Evolutionary conservation across 2,888 invertebrate species (phyloP).

Genomic region (Andrena chrysosceles): DNA sequence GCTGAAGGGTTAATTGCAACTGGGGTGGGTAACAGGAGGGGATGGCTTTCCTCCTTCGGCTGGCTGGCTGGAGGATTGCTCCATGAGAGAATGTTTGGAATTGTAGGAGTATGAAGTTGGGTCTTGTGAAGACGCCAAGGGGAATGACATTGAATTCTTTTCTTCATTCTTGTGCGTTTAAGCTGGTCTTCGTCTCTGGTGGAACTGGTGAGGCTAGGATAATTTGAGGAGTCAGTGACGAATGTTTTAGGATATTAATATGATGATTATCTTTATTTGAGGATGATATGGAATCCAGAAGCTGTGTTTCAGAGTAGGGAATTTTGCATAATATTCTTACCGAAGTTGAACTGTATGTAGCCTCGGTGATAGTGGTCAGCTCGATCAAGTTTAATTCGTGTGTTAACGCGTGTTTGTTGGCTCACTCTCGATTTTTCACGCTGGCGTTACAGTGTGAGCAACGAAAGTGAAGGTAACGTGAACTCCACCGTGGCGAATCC

Average conservation of each 20-base stretch:
- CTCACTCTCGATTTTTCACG: slow-evolving; percentile 49
- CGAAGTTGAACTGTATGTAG: no score
- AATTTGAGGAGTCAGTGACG: no score
- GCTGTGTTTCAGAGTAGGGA: neutral
- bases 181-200: no score
- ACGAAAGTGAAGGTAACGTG: slow-evolving; percentile 69
- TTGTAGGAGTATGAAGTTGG: neutral
- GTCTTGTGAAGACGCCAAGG: no score
- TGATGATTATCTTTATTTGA: neutral
- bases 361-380: no score
- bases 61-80: neutral
- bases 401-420: neutral
- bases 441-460: slow-evolving; percentile 49
- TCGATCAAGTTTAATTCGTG: neutral
- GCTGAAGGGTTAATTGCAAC: neutral
- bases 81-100: neutral
- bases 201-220: no score
- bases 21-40: neutral
- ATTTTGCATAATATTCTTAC: no score
- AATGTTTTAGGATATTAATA: no score
- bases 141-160: neutral
- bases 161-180: neutral
- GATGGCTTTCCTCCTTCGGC: neutral
- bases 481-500: slow-evolving; percentile 67
- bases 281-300: neutral